These are phyloP conservation scores for Amphipoea oculea DNA, from an alignment of 2,888 invertebrate genomes.

Conservation along the genomic window DNA sequence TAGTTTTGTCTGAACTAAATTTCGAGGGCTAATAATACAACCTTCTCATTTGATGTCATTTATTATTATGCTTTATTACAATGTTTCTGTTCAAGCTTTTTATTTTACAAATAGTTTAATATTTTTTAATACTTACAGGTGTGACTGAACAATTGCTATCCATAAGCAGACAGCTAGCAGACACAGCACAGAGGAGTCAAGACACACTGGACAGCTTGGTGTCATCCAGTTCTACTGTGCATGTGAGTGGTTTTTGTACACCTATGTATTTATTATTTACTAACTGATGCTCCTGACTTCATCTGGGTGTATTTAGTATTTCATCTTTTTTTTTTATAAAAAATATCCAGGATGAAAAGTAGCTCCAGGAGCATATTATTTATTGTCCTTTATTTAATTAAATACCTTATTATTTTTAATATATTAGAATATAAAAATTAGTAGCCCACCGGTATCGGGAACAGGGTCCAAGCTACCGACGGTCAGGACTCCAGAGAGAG, in stretches of 20 bases:
- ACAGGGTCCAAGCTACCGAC: too few relatives aligned
- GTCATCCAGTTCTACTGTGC: constrained; percentile 92
- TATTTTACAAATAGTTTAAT: background rate
- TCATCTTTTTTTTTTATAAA: background rate
- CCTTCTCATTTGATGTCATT: background rate
- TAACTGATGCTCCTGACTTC: background rate
- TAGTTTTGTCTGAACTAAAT: too few relatives aligned
- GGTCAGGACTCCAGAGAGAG: too few relatives aligned
- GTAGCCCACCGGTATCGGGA: too few relatives aligned
- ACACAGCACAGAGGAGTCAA: constrained; percentile 96
- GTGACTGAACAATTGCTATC: constrained; percentile 96
- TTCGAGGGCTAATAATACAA: background rate
- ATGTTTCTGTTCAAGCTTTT: background rate
- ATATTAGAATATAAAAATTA: too few relatives aligned
- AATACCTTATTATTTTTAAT: too few relatives aligned
- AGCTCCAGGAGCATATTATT: background rate
- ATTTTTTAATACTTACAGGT: constrained; percentile 78
- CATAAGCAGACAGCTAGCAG: constrained; percentile 96
- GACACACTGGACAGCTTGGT: constrained; percentile 95
- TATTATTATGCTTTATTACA: background rate
- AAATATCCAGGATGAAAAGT: background rate
- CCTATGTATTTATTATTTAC: background rate
- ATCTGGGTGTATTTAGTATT: background rate
- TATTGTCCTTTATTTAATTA: too few relatives aligned
- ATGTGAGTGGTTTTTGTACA: constrained; percentile 75